Conservation (phyloP, 2,797 vertebrate species). For the Enteromius mattozi region DNA sequence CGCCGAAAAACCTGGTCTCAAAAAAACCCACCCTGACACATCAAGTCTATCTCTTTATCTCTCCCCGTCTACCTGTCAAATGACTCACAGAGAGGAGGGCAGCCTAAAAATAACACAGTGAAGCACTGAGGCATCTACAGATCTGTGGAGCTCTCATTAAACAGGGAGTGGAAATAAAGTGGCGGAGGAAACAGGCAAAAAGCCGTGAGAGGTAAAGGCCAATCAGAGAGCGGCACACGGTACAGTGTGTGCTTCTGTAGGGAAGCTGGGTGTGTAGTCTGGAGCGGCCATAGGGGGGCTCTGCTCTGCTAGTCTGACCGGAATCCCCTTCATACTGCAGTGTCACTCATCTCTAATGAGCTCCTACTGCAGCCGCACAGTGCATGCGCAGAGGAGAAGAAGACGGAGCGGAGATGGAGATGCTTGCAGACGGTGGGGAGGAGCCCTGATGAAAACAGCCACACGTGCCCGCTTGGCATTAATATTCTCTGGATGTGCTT, state of each 20-base stretch:
- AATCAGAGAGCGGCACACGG: background rate
- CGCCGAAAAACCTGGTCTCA: slow-evolving; percentile 49
- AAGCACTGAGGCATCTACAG: slow-evolving; percentile 41
- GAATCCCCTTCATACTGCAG: slow-evolving; percentile 68
- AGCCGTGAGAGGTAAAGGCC: slow-evolving; percentile 22
- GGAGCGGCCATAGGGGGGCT: slow-evolving; percentile 69
- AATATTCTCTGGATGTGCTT: slow-evolving; percentile 8
- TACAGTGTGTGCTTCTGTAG: slow-evolving; percentile 36
- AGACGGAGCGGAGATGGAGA: slow-evolving; percentile 35
- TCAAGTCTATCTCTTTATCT: slow-evolving; percentile 30
- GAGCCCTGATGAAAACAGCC: slow-evolving; percentile 30
- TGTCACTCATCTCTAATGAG: slow-evolving; percentile 68
- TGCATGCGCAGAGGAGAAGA: slow-evolving; percentile 59
- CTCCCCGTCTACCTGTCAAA: slow-evolving; percentile 34
- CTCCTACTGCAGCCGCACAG: slow-evolving; percentile 51
- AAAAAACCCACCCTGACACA: slow-evolving; percentile 25
- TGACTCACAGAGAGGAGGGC: slow-evolving; percentile 35
- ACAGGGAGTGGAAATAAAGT: slow-evolving; percentile 8
- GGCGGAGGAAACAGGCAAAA: background rate
- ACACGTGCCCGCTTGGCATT: slow-evolving; percentile 30
- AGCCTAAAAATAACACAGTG: slow-evolving; percentile 47
- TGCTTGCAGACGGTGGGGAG: slow-evolving; percentile 28
- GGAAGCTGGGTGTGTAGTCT: background rate
- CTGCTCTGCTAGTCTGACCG: slow-evolving; percentile 59
- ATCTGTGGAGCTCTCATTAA: slow-evolving; percentile 43